Conservation (phyloP, 2,113 vertebrate species). For the Bambusicola thoracicus region DNA sequence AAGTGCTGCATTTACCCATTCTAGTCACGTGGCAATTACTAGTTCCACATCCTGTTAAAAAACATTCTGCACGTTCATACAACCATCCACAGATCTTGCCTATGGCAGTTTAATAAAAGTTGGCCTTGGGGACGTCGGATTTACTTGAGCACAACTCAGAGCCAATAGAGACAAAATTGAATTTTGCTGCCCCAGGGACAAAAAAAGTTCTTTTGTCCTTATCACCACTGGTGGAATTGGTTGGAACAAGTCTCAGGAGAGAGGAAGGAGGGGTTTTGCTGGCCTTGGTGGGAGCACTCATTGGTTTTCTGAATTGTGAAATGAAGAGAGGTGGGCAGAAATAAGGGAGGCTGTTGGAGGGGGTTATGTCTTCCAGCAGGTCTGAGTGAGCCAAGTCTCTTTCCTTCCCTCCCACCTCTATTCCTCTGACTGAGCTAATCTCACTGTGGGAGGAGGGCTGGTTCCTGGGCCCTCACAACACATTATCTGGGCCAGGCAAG, state of each 20-base stretch:
- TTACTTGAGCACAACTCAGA: constrained; percentile 42
- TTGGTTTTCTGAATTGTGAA: background rate
- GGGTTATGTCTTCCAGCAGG: background rate
- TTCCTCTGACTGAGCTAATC: background rate
- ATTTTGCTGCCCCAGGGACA: constrained; percentile 42
- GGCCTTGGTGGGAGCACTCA: fast-evolving
- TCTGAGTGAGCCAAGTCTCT: background rate
- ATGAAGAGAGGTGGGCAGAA: background rate
- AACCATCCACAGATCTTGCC: background rate
- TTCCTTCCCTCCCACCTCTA: background rate
- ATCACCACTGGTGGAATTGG: background rate
- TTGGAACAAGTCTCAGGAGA: background rate
- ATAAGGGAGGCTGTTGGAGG: background rate
- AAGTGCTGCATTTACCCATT: constrained; percentile 11
- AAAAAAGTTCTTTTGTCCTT: constrained; percentile 34
- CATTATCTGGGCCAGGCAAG: background rate
- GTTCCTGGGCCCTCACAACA: background rate
- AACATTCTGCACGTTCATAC: background rate
- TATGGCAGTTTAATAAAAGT: constrained; percentile 29
- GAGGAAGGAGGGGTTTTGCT: background rate
- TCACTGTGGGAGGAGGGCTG: background rate
- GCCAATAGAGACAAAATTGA: constrained; percentile 64
- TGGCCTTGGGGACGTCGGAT: constrained; percentile 16
- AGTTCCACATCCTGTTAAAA: background rate
- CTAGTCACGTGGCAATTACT: constrained; percentile 17